Percentiles rank a stretch among this genome's conserved stretches.
These are phyloP conservation scores for Arctia plantaginis DNA, from an alignment of 2,888 invertebrate species.

Conservation along the genomic window DNA sequence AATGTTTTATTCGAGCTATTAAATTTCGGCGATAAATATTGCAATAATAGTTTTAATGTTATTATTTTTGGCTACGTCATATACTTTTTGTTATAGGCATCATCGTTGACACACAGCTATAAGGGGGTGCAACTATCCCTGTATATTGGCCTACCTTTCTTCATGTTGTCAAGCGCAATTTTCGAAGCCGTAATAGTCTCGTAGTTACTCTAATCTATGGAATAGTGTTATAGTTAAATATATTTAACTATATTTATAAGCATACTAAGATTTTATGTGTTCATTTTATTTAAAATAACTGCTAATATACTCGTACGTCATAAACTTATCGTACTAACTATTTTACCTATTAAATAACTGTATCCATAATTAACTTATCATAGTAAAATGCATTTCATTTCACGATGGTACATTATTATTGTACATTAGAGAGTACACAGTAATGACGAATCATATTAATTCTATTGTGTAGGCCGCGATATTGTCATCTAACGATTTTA, in stretches of 20 bases:
- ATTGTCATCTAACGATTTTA: conserved; percentile 63
- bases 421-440: conserved; percentile 31
- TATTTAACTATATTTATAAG: conserved; percentile 44
- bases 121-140: conserved; percentile 6
- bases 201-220: conserved; percentile 41
- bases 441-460: conserved; percentile 42
- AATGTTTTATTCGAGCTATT: neutral
- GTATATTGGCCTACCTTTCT: conserved; percentile 21
- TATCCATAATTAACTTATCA: conserved; percentile 67
- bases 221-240: conserved; percentile 48
- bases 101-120: conserved; percentile 8
- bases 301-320: conserved; percentile 54
- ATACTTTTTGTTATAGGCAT: neutral
- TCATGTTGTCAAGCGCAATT: conserved; percentile 26
- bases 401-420: conserved; percentile 23
- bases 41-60: neutral
- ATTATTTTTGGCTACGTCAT: neutral
- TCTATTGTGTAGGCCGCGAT: conserved; percentile 72
- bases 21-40: neutral
- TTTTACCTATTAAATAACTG: conserved; percentile 67
- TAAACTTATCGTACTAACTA: conserved; percentile 70
- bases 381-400: conserved; percentile 52
- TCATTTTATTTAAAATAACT: conserved; percentile 57
- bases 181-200: conserved; percentile 27
- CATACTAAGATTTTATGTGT: conserved; percentile 51